Evolutionary conservation across 2,113 vertebrate species (phyloP).

Genomic region (Ivindomyrus marchei): DNA sequence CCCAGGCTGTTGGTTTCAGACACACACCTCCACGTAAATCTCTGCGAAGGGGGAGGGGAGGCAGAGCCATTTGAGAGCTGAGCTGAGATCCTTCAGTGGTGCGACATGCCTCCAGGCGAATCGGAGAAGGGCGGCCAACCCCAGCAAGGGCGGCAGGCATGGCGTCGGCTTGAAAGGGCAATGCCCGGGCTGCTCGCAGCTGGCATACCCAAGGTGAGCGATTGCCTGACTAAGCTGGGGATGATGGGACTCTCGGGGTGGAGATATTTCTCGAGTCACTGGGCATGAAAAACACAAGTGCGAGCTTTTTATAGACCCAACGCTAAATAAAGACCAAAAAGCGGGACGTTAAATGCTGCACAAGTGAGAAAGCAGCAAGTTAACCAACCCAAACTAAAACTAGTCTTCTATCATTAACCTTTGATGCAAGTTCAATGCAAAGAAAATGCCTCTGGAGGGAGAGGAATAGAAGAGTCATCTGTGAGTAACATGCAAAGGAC

Average conservation of each 20-base stretch:
- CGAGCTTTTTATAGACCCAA: not conserved
- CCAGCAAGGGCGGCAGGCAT: not conserved
- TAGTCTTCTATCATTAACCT: not conserved
- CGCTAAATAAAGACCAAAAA: not conserved
- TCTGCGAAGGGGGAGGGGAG: not conserved
- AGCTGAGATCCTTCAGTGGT: not conserved
- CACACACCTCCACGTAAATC: not conserved
- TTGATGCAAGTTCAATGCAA: not conserved
- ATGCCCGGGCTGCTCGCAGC: not conserved
- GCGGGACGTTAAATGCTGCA: not conserved
- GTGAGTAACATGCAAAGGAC: not conserved
- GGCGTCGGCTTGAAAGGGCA: not conserved
- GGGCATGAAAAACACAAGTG: not conserved
- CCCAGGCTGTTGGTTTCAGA: not conserved
- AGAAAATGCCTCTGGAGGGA: not conserved
- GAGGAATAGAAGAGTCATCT: not conserved
- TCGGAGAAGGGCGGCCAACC: not conserved
- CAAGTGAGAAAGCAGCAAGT: not conserved
- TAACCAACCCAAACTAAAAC: not conserved
- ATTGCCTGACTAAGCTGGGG: not conserved
- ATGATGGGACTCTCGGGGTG: not conserved
- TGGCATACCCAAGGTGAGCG: not conserved
- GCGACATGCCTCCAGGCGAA: not conserved
- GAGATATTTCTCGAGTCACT: not conserved
- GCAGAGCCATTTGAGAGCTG: not conserved